phyloP scores from a whole-genome alignment of 2,797 vertebrate species.

The Hipposideros larvatus region DNA sequence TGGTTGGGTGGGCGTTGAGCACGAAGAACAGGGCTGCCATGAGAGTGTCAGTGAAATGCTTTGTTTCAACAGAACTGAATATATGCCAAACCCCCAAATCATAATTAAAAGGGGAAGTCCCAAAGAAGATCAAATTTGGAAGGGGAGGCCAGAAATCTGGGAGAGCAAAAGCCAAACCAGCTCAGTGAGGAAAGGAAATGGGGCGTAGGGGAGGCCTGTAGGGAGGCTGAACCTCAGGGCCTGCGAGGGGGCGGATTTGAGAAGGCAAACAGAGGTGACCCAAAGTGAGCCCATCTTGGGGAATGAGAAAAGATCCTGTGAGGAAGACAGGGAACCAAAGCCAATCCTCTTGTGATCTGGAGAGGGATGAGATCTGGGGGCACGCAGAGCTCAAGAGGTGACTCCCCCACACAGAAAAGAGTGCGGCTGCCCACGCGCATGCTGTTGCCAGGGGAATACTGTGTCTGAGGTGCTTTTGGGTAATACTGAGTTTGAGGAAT shows the following conservation, averaged over 20 bases:
- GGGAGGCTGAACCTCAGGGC: not conserved
- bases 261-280: not conserved
- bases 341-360: too few species aligned
- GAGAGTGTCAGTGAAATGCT: not conserved
- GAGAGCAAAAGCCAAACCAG: too few species aligned
- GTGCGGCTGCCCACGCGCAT: too few species aligned
- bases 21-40: not conserved
- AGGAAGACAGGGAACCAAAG: not conserved
- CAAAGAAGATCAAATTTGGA: not conserved
- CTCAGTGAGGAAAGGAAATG: not conserved
- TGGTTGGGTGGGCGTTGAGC: too few species aligned
- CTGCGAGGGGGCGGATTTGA: not conserved
- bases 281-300: not conserved
- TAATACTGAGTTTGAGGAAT: not conserved
- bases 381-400: not conserved
- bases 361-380: too few species aligned
- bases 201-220: not conserved
- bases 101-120: not conserved
- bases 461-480: too few species aligned
- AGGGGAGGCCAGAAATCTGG: not conserved
- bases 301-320: not conserved
- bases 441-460: not conserved
- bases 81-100: too few species aligned
- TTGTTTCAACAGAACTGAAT: not conserved
- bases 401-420: not conserved